phyloP scores from a whole-genome alignment of 2,888 invertebrate species.

The Steinernema carpocapsae region DNA sequence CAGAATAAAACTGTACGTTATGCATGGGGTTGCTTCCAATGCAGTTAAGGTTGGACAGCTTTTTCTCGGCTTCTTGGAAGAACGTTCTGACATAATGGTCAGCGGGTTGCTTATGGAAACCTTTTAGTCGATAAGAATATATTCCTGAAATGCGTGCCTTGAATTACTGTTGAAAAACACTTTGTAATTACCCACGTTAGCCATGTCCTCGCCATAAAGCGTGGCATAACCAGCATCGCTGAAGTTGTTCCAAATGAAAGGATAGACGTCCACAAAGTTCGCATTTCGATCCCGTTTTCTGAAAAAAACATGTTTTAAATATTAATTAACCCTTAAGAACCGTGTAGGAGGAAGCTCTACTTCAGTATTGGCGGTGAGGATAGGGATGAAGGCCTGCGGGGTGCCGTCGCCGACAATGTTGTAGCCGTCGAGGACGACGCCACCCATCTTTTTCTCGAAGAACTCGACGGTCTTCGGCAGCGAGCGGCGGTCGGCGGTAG shows the following conservation, averaged over 20 bases:
- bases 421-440: constrained; percentile 69
- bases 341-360: constrained; percentile 70
- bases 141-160: no score
- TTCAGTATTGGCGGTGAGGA: constrained; percentile 70
- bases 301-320: not conserved
- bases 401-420: constrained; percentile 72
- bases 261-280: constrained; percentile 70
- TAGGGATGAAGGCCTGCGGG: constrained; percentile 71
- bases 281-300: constrained; percentile 68
- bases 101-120: constrained; percentile 82
- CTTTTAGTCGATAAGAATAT: constrained; percentile 80
- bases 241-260: constrained; percentile 71
- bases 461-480: constrained; percentile 80
- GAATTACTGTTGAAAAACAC: no score
- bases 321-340: no score
- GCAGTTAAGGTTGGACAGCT: constrained; percentile 74
- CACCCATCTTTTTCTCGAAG: constrained; percentile 70
- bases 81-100: constrained; percentile 88
- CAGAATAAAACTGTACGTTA: no score
- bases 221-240: constrained; percentile 73
- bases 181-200: constrained; percentile 71
- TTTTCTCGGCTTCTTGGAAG: constrained; percentile 76
- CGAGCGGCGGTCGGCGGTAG: constrained; percentile 80
- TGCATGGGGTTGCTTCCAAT: constrained; percentile 80
- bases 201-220: constrained; percentile 86